Evolutionary conservation across 2,797 vertebrate genomes (phyloP), one percentile per base, ranked within the genome.

Genomic region (Emydoidea blandingii): DNA sequence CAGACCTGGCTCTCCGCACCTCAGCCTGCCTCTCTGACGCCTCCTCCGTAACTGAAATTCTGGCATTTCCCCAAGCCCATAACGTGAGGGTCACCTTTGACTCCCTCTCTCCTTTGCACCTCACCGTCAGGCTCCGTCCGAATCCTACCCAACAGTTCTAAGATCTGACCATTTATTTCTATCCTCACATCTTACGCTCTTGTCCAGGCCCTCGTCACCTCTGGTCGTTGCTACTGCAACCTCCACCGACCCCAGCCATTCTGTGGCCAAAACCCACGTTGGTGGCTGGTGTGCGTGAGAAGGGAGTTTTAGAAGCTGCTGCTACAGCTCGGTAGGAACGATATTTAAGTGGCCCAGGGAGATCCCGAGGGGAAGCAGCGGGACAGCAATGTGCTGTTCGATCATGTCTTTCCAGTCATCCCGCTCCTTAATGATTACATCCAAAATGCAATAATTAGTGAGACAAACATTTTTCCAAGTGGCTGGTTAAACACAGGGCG

Each of bases 401-500:
- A 72, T 72, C 37, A 6, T 6, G 68, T 72, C n/a, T 41, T 72
- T 41, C 68, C 21, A 41, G 68, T 72, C 1, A 3, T 11, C 52
- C 5, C 0, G 3, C 3, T 53, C 29, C 5, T 49, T 12, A 1
- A 1, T 1, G 3, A 1, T 0, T 0, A 31, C 85, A 78, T 9
- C 37, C 68, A 23, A 41, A 37, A 41, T 6, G 37, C n/a, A 72
- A 6, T 72, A 72, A 41, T 41, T 41, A 83, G 41, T 76, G 86
- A 83, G 90, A 62, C 91, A 85, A 88, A 59, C 89, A 92, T 81
- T 88, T 12, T 2, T 79, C 52, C 29, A 10, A 18, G 0, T 47
- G 0, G 0, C 2, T 25, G 44, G 27, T 49, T 78, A 12, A 54
- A 18, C 1, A 0, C 0, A 3, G 29, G 23, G 50, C 23, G 65